These are phyloP conservation scores for Oligia latruncula DNA, from an alignment of 2,888 invertebrate species.

Conservation along the genomic window DNA sequence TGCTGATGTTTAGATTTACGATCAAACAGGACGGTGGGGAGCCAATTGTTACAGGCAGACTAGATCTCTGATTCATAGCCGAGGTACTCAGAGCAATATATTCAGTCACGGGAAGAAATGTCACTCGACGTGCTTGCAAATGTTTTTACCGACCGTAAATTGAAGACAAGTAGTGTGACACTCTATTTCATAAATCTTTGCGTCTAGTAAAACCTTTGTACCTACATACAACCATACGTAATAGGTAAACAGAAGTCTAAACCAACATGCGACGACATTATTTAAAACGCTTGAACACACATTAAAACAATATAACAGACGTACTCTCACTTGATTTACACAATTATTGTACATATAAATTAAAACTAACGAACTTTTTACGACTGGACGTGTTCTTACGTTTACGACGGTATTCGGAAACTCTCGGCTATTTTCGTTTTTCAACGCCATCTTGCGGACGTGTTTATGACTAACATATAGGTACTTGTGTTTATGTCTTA, in stretches of 20 bases:
- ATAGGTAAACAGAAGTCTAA: constrained; percentile 44
- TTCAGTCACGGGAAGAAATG: constrained; percentile 25
- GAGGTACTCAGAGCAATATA: constrained; percentile 19
- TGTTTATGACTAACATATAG: constrained; percentile 55
- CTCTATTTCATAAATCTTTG: constrained; percentile 30
- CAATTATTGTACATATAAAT: constrained; percentile 81
- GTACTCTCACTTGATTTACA: constrained; percentile 72
- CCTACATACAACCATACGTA: neutral
- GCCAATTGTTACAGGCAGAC: constrained; percentile 13
- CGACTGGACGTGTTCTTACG: constrained; percentile 67
- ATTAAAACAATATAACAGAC: constrained; percentile 67
- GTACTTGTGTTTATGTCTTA: constrained; percentile 45
- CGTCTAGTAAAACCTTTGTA: constrained; percentile 2
- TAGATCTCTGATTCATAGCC: constrained; percentile 36
- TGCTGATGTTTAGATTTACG: constrained; percentile 49
- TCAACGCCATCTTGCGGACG: constrained; percentile 59
- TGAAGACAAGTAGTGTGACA: constrained; percentile 20
- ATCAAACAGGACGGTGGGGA: constrained; percentile 16
- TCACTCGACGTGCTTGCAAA: constrained; percentile 22
- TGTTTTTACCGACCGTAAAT: constrained; percentile 27
- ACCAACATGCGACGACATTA: constrained; percentile 53
- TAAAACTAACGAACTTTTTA: constrained; percentile 83
- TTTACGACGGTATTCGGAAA: constrained; percentile 71
- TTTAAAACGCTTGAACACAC: constrained; percentile 60
- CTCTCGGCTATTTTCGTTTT: constrained; percentile 63